Evolutionary conservation across 2,888 invertebrate species (phyloP).

Genomic region (Gerosis bhagava): DNA sequence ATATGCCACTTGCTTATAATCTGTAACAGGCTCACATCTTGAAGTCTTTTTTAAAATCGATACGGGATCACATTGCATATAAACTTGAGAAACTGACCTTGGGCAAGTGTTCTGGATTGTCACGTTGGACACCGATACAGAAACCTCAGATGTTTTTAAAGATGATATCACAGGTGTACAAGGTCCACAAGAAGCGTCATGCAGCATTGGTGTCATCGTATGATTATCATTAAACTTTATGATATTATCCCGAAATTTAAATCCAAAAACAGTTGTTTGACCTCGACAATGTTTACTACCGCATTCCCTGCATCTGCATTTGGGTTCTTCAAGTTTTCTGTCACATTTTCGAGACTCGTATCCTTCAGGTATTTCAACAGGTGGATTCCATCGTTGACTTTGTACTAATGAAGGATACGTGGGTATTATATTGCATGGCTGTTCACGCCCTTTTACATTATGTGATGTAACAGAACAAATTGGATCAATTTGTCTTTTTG

Average conservation of each 20-base stretch:
- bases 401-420: constrained; percentile 42
- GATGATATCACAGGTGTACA: constrained; percentile 26
- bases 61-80: constrained; percentile 22
- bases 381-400: constrained; percentile 44
- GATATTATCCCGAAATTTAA: constrained; percentile 51
- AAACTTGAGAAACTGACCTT: constrained; percentile 7
- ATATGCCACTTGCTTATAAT: background rate
- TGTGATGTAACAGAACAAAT: constrained; percentile 42
- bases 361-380: constrained; percentile 36
- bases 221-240: constrained; percentile 49
- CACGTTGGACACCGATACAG: constrained; percentile 34
- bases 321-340: constrained; percentile 17
- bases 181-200: constrained; percentile 46
- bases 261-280: too few species aligned
- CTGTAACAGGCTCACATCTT: background rate
- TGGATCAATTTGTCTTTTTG: constrained; percentile 36
- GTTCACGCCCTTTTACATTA: constrained; percentile 5
- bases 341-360: constrained; percentile 26
- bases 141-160: constrained; percentile 34
- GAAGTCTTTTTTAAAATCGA: constrained; percentile 37
- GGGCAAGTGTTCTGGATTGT: constrained; percentile 28
- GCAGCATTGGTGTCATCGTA: constrained; percentile 58
- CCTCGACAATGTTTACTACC: constrained; percentile 36
- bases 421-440: constrained; percentile 28
- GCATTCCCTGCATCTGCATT: constrained; percentile 47